Conservation (phyloP, 2,797 vertebrate genomes). For the Zonotrichia albicollis region DNA sequence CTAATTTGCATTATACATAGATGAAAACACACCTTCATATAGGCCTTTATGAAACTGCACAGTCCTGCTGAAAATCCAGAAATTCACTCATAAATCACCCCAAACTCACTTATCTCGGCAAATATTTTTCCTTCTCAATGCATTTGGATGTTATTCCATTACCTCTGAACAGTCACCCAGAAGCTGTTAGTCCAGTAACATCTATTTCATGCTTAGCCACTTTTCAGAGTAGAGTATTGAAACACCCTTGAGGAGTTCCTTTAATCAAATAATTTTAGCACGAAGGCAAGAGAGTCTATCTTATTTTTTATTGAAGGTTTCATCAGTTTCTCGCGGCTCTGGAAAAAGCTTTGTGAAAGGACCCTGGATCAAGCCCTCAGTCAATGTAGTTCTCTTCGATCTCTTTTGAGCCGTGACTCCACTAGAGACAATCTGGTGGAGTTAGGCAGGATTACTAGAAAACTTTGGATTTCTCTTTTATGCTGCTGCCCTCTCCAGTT, state of each 20-base stretch:
- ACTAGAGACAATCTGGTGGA: neutral
- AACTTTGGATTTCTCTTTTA: neutral
- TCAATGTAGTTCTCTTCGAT: neutral
- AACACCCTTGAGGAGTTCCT: neutral
- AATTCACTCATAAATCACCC: conserved; percentile 13
- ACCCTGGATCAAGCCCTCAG: neutral
- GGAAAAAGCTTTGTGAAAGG: neutral
- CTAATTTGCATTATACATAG: neutral
- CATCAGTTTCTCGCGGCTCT: neutral
- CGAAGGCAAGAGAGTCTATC: neutral
- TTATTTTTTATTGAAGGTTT: neutral
- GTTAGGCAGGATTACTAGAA: conserved; percentile 36
- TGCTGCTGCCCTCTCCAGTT: neutral
- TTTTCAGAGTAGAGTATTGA: neutral
- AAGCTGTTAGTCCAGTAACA: conserved; percentile 4
- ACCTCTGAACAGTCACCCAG: neutral
- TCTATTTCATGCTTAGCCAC: neutral
- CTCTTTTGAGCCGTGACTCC: neutral
- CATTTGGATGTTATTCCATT: conserved; percentile 17
- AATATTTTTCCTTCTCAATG: neutral
- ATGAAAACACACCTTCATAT: neutral
- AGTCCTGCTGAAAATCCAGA: neutral
- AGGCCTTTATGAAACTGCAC: neutral
- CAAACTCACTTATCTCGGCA: conserved; percentile 7
- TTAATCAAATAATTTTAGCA: neutral